Evolutionary conservation across 2,797 vertebrate species (phyloP).

Genomic region (Syngnathus acus): DNA sequence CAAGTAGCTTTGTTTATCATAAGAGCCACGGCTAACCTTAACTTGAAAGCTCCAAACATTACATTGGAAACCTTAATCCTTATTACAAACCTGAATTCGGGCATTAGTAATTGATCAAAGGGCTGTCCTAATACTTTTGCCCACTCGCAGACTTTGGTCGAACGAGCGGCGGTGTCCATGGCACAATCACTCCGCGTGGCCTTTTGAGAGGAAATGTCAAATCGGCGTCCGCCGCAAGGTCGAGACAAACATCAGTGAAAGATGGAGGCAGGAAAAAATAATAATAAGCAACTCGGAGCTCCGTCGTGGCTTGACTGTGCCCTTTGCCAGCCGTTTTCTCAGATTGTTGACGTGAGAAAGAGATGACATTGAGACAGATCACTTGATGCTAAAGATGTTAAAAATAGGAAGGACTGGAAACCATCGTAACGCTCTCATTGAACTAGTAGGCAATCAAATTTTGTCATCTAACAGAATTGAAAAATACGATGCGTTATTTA

Average conservation of each 20-base stretch:
- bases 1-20: not conserved
- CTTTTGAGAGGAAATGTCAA: slow-evolving; percentile 9
- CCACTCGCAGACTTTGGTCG: not conserved
- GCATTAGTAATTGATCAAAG: not conserved
- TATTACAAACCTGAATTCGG: not conserved
- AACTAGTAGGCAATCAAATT: too few relatives aligned
- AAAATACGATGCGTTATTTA: too few relatives aligned
- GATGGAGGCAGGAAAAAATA: not conserved
- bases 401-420: not conserved
- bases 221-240: slow-evolving; percentile 3
- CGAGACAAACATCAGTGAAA: slow-evolving; percentile 1
- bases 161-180: not conserved
- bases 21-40: not conserved
- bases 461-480: too few relatives aligned
- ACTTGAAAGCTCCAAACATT: not conserved
- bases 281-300: not conserved
- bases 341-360: not conserved
- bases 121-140: not conserved
- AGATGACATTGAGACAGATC: not conserved
- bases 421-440: not conserved
- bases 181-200: not conserved
- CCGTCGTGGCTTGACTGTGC: not conserved
- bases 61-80: too few relatives aligned
- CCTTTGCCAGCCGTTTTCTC: slow-evolving; percentile 1
- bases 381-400: not conserved